These are phyloP conservation scores for Drosophila longiperda DNA, from an alignment of 2,888 invertebrate genomes.

Conservation along the genomic window DNA sequence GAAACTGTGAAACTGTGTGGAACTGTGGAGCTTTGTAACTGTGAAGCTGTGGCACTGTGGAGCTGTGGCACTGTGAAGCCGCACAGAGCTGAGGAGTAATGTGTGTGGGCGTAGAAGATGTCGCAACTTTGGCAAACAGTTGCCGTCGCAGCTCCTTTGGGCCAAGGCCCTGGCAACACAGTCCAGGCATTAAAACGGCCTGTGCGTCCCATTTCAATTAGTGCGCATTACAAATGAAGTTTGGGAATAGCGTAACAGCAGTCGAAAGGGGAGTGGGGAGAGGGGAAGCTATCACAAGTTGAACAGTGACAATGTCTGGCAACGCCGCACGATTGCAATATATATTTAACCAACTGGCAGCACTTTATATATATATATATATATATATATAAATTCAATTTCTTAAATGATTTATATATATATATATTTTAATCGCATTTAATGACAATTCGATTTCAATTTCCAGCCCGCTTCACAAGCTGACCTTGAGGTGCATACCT, in stretches of 20 bases:
- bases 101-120: constrained; percentile 10
- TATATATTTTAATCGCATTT: not conserved
- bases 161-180: constrained; percentile 33
- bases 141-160: constrained; percentile 38
- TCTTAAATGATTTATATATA: not conserved
- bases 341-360: constrained; percentile 36
- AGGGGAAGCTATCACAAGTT: constrained; percentile 26
- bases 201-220: constrained; percentile 78
- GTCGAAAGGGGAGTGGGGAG: not conserved
- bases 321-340: constrained; percentile 47
- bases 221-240: constrained; percentile 80
- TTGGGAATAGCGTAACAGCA: constrained; percentile 68
- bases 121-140: constrained; percentile 35
- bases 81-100: not conserved
- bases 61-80: not conserved
- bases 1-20: constrained; percentile 29
- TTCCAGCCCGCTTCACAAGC: constrained; percentile 40
- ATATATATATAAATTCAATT: not conserved
- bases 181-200: constrained; percentile 74
- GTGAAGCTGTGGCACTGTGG: constrained; percentile 5
- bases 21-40: constrained; percentile 12
- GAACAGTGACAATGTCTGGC: constrained; percentile 44
- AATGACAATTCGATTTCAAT: constrained; percentile 45
- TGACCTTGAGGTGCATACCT: constrained; percentile 38
- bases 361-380: constrained; percentile 9